These are phyloP conservation scores for Triplophysa bombifrons DNA, from an alignment of 2,797 vertebrate genomes.

Conservation along the genomic window DNA sequence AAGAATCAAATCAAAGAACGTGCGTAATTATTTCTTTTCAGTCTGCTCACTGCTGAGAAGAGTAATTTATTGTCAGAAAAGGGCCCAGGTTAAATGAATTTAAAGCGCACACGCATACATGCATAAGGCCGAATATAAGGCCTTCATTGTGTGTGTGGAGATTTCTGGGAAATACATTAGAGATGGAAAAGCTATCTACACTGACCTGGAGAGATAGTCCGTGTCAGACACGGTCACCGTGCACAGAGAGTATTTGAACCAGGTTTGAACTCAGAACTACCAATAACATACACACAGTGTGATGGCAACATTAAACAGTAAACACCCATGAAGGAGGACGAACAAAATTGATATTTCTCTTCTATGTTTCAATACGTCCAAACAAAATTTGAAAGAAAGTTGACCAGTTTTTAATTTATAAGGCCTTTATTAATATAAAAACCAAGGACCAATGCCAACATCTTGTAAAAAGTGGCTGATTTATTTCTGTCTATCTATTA, in stretches of 20 bases:
- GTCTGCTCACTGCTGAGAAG: not conserved
- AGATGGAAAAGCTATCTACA: conserved; percentile 49
- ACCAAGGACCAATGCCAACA: no score
- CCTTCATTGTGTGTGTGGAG: conserved; percentile 44
- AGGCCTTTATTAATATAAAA: not conserved
- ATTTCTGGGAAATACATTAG: conserved; percentile 59
- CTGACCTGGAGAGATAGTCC: conserved; percentile 43
- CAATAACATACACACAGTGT: not conserved
- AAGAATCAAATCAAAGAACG: no score
- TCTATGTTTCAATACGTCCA: not conserved
- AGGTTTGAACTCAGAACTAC: not conserved
- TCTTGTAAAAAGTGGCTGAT: no score
- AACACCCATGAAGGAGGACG: not conserved
- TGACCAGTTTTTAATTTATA: not conserved
- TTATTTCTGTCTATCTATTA: no score
- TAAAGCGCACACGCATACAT: not conserved
- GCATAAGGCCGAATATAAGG: conserved; percentile 35
- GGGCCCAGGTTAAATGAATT: conserved; percentile 34
- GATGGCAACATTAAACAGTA: not conserved
- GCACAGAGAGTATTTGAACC: not conserved
- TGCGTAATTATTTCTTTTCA: conserved; percentile 26
- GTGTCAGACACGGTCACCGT: conserved; percentile 27
- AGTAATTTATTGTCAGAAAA: conserved; percentile 29
- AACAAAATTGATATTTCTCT: not conserved
- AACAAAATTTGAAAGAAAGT: not conserved